Evolutionary conservation across 2,888 invertebrate species (phyloP), one percentile per base, ranked within the genome.

Genomic region (Cepaea hortensis): DNA sequence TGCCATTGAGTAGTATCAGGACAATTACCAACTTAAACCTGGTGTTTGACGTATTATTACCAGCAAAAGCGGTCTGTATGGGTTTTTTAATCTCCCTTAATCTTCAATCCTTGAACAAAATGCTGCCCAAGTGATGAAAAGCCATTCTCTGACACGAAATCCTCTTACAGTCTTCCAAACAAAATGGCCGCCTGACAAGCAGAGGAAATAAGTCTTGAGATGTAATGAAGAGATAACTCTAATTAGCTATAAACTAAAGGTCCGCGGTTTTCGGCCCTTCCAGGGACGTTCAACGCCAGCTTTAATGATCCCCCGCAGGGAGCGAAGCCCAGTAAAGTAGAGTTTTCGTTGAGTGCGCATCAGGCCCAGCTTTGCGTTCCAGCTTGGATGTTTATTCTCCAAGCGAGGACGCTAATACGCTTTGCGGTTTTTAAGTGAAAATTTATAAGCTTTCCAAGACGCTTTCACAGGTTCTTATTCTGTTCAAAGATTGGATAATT

Each of bases 211-310:
- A 81, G 81, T 85, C 73, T 50, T 65, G 75, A 81, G 85, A 81
- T 79, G 81, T 81, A 85, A 81, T 50, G 85, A 75, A 23, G 72
- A 81, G 85, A 85, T 85, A 85, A 85, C 85, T 73, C 81, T 85
- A 85, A 85, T 85, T 85, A 85, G 85, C 81, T 81, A 62, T 85
- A 85, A 85, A 85, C 75, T 81, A 85, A 80, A 85, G 85, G 84
- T 62, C 68, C 77, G 50, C 76, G 65, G 76, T 84, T 76, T 62
- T 46, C 35, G 70, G 68, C 81, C 81, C 46, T 70, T 72, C 50
- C 81, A 81, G 48, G 82, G 77, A 68, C 84, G 76, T 76, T 70
- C 23, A 20, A 9, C 61, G 70, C 85, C 50, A 79, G 76, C 79
- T 65, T 50, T 85, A 85, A 85, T 85, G 85, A 72, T 72, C 50